phyloP scores from a whole-genome alignment of 2,888 invertebrate species.

The Coleophora flavipennella region DNA sequence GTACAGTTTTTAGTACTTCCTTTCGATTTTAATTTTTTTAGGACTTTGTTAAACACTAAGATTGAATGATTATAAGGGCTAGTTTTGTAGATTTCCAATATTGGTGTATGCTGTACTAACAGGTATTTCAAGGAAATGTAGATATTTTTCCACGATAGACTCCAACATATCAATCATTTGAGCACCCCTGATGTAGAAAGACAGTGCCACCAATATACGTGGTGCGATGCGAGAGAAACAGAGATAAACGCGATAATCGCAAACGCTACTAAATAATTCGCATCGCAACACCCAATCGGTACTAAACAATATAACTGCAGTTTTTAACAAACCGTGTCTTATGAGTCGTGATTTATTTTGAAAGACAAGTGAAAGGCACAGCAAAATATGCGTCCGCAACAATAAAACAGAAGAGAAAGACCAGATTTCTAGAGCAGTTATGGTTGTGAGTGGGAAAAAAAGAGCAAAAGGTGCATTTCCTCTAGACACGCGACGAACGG shows the following conservation, averaged over 20 bases:
- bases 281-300: constrained; percentile 25
- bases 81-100: too few relatives aligned
- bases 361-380: constrained; percentile 21
- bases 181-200: too few relatives aligned
- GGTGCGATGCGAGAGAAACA: constrained; percentile 25
- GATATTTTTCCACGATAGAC: too few relatives aligned
- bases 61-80: too few relatives aligned
- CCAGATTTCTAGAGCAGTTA: constrained; percentile 21
- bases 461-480: constrained; percentile 29
- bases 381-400: constrained; percentile 14
- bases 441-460: constrained; percentile 16
- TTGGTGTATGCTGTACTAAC: too few relatives aligned
- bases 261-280: constrained; percentile 21
- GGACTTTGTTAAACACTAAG: too few relatives aligned
- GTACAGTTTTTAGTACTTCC: too few relatives aligned
- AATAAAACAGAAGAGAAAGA: constrained; percentile 15
- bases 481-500: constrained; percentile 13
- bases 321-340: constrained; percentile 16
- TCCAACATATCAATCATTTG: too few relatives aligned
- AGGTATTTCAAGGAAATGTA: too few relatives aligned
- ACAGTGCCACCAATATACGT: constrained; percentile 10
- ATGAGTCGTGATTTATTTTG: constrained; percentile 17
- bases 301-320: constrained; percentile 21
- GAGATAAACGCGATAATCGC: constrained; percentile 28
- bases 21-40: too few relatives aligned